Evolutionary conservation across 2,113 vertebrate genomes (phyloP), one percentile per base, ranked within the genome.

Genomic region (Paracanthobrama guichenoti): DNA sequence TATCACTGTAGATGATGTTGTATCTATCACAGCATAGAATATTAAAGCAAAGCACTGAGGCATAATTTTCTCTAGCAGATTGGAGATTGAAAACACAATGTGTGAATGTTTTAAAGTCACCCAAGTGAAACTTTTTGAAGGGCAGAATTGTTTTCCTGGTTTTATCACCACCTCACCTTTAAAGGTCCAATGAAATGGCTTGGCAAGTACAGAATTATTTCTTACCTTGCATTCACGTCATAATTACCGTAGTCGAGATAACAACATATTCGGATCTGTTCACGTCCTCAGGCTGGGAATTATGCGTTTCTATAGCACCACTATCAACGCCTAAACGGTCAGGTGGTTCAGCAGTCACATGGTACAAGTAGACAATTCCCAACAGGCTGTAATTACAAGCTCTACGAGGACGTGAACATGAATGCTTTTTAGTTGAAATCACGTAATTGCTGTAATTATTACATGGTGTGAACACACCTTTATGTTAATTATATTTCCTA

Each of bases 21-120:
- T 69, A 83, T 89, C 57, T 74, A 86, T 87, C 84, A 84, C 71
- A 53, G 64, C 79, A 73, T 86, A 71, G 87, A 84, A 84, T 85
- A 87, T 86, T 88, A 84, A 86, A 86, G 76, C 72, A 79, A 62
- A 50, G 67, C 77, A 48, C 81, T 31, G 77, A 87, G 82, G 22
- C 79, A 84, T 48, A 46, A 71, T 83, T 80, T 69, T 50, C 75
- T n/a, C 44, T 64, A 26, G 84, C 81, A 80, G 69, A 79, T 59
- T 82, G 72, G 28, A 84, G 79, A 79, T 85, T 85, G 46, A 71
- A 71, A 83, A 66, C 84, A 74, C 31, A 60, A 46, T 24, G n/a
- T n/a, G n/a, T n/a, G 26, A 62, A 74, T 50, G 72, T 87, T 66
- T 59, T n/a, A 46, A 60, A 82, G 31, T 69, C 14, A 83, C 18